A percentile compares a stretch with the other conserved stretches of the same genome.
Conservation (phyloP, 2,113 vertebrate genomes). For the Osmerus mordax region DNA sequence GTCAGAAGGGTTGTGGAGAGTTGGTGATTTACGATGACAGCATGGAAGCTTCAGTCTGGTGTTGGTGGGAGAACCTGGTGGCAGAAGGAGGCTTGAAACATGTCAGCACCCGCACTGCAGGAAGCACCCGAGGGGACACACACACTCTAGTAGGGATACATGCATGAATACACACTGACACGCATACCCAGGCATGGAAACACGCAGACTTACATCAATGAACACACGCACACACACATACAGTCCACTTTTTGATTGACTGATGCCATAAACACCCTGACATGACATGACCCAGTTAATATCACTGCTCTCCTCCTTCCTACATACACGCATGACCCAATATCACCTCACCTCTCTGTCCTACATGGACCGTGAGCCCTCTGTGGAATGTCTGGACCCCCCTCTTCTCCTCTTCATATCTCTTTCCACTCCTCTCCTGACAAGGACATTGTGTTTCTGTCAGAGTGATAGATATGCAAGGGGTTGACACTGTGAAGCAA, state of each 20-base stretch:
- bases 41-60: not conserved
- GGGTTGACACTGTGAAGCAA: not conserved
- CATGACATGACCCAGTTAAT: not conserved
- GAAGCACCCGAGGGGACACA: not conserved
- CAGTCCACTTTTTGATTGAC: too few species aligned
- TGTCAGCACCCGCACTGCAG: not conserved
- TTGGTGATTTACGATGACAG: not conserved
- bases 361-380: not conserved
- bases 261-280: too few species aligned
- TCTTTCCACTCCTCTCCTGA: not conserved
- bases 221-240: not conserved
- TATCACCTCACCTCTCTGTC: not conserved
- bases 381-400: constrained; percentile 12
- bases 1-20: not conserved
- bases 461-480: constrained; percentile 13
- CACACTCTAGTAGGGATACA: not conserved
- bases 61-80: not conserved
- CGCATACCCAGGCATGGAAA: not conserved
- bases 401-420: not conserved
- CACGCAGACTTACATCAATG: not conserved
- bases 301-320: not conserved
- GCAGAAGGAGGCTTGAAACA: not conserved
- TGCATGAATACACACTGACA: not conserved
- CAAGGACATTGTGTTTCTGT: constrained; percentile 17
- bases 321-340: not conserved